These are phyloP conservation scores for Sialis fuliginosa DNA, from an alignment of 2,888 invertebrate genomes.

Conservation along the genomic window DNA sequence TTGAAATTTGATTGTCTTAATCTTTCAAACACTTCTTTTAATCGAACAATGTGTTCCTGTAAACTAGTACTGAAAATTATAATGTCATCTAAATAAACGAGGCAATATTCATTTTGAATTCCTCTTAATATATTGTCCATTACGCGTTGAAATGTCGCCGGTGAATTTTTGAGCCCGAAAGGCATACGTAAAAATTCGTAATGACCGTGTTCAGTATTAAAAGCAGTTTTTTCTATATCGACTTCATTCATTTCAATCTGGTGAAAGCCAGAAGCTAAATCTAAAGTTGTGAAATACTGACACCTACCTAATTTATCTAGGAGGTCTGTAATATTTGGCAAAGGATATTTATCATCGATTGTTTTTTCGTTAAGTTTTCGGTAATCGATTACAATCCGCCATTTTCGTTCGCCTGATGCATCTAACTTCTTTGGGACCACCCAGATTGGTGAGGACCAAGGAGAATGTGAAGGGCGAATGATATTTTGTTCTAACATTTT, in stretches of 20 bases:
- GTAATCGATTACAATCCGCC: constrained; percentile 12
- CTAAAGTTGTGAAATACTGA: too few relatives aligned
- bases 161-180: constrained; percentile 11
- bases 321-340: constrained; percentile 16
- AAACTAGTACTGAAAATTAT: constrained; percentile 10
- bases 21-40: constrained; percentile 8
- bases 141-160: constrained; percentile 7
- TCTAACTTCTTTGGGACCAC: constrained; percentile 13
- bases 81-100: constrained; percentile 13
- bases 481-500: constrained; percentile 11
- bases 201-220: constrained; percentile 14
- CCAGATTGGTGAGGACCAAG: constrained; percentile 13
- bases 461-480: constrained; percentile 9
- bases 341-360: constrained; percentile 9
- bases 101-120: not conserved
- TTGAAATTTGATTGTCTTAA: constrained; percentile 8
- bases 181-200: constrained; percentile 13
- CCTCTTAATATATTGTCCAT: constrained; percentile 1
- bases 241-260: constrained; percentile 15
- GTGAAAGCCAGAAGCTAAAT: constrained; percentile 17
- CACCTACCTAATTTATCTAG: constrained; percentile 17
- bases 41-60: constrained; percentile 8
- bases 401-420: constrained; percentile 10
- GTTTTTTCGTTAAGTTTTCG: constrained; percentile 13
- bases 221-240: constrained; percentile 16